Percentiles rank a stretch among this genome's conserved stretches.
Conservation (phyloP, 2,888 invertebrate species). For the Pollenia griseotomentosa region DNA sequence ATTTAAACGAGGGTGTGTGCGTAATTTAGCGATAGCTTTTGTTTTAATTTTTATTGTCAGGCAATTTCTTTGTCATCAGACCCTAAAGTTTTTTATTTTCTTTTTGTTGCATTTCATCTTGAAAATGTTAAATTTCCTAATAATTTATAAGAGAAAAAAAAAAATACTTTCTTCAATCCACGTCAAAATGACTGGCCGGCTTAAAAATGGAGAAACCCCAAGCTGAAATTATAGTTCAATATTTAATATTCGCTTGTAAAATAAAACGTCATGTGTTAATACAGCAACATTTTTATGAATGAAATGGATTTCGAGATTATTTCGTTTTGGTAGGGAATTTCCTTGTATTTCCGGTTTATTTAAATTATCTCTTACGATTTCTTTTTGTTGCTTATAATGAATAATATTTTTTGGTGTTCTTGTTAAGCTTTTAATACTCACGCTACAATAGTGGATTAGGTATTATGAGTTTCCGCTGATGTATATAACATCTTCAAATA, state of each 20-base stretch:
- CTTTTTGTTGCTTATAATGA: conserved; percentile 9
- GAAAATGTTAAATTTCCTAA: conserved; percentile 61
- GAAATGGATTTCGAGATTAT: conserved; percentile 44
- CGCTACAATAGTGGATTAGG: too few species aligned
- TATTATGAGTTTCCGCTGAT: too few species aligned
- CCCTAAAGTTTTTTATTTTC: not conserved
- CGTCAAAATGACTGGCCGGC: conserved; percentile 5
- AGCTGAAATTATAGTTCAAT: not conserved
- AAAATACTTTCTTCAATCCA: conserved; percentile 26
- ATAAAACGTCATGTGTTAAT: conserved; percentile 29
- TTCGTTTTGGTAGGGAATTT: conserved; percentile 34
- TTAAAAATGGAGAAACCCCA: not conserved
- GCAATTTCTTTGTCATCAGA: conserved; percentile 62
- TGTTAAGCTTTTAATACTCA: not conserved
- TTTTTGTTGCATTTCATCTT: conserved; percentile 52
- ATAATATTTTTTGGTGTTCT: conserved; percentile 13
- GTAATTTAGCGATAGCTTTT: conserved; percentile 11
- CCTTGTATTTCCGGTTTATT: conserved; percentile 63
- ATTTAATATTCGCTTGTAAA: not conserved
- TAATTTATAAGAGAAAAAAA: not conserved
- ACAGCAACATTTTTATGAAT: conserved; percentile 57
- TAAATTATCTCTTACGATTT: conserved; percentile 29
- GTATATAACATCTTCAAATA: too few species aligned
- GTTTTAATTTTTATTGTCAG: not conserved
- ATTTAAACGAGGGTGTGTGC: not conserved